Conservation (phyloP, 2,888 invertebrate genomes). For the Idaea aversata region DNA sequence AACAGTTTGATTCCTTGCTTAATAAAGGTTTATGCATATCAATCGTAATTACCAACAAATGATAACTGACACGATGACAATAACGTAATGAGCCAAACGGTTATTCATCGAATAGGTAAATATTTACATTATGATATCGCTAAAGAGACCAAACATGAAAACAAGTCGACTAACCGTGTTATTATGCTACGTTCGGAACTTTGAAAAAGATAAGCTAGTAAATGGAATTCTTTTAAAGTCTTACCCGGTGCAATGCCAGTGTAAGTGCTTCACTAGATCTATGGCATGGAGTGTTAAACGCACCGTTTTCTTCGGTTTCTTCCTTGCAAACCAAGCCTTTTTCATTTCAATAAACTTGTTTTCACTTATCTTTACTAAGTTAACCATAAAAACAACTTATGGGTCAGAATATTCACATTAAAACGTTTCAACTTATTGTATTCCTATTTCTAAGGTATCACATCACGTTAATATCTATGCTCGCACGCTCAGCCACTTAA, state of each 20-base stretch:
- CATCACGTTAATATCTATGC: neutral
- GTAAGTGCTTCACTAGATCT: conserved; percentile 49
- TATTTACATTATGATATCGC: conserved; percentile 18
- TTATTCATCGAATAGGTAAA: neutral
- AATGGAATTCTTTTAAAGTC: conserved; percentile 4
- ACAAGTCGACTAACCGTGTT: neutral
- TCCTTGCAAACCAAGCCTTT: conserved; percentile 57
- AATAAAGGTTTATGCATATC: neutral
- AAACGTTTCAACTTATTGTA: neutral
- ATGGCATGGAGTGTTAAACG: conserved; percentile 42
- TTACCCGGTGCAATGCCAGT: conserved; percentile 46
- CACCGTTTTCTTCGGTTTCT: conserved; percentile 65
- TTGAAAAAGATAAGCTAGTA: neutral
- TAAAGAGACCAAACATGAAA: conserved; percentile 17
- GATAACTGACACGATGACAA: neutral
- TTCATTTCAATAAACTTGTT: conserved; percentile 40
- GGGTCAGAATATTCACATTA: neutral
- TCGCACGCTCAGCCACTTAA: neutral
- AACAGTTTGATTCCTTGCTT: neutral
- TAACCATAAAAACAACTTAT: conserved; percentile 9
- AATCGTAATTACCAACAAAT: neutral
- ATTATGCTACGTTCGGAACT: neutral
- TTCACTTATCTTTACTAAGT: conserved; percentile 8
- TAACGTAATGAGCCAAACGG: neutral
- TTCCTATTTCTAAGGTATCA: neutral